Base-by-base conservation (phyloP, 1,140 invertebrate genomes). In the Mercenaria mercenaria region DNA sequence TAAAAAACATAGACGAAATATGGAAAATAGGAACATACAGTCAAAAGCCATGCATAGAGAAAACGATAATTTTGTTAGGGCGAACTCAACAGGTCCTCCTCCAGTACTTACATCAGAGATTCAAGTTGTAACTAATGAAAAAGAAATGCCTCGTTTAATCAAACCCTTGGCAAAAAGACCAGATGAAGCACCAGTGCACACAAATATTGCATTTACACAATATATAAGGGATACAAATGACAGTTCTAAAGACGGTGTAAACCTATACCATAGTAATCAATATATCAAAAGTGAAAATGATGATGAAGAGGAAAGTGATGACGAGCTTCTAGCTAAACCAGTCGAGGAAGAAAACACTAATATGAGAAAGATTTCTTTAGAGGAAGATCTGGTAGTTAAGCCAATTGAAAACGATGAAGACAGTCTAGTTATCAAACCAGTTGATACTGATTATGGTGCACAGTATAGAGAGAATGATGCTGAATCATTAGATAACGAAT, bases 21-120 rank as follows among this genome's bases (percentile, higher is more conserved):
- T 61, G n/a, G 43, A 80, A 72, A 88, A 88, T 56, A 81, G 32
- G 67, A 69, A 61, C 26, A 59, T 77, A 4, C 43, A 64, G 80
- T 72, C 67, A 20, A 18, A 26, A 39, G 34, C 18, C 20, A 20
- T 37, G 4, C 11, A 64, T 64, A n/a, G 1, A 10, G 26, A 64
- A 47, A 47, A 6, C 6, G 43, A 6, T 15, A 6, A 6, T 47
- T 47, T 47, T 47, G 6, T 15, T 15, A 47, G 43, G 43, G 43
- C 15, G 15, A 15, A 8, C 43, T 6, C 15, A 15, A 6, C 43
- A 47, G 43, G 43, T 8, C 43, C 43, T 15, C n/a, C n/a, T n/a
- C n/a, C n/a, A n/a, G n/a, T n/a, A n/a, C n/a, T n/a, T n/a, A n/a
- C n/a, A n/a, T 47, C 43, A 47, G 43, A 47, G 43, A 8, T 6